Evolutionary conservation across 1,140 invertebrate species (phyloP).

Genomic region (Wasmannia auropunctata): DNA sequence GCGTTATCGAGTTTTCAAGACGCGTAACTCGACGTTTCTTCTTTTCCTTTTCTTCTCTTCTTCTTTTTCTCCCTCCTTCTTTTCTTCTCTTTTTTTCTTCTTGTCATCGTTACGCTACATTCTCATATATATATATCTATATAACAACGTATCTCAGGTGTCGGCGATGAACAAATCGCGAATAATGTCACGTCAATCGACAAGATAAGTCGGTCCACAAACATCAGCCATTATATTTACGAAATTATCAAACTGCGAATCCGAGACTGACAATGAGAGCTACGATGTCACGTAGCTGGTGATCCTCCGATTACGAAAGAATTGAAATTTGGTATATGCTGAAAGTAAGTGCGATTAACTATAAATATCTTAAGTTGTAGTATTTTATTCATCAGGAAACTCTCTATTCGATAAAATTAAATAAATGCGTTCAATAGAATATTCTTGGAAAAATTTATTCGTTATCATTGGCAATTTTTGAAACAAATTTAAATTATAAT

Average conservation of each 20-base stretch:
- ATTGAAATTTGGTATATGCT: not conserved
- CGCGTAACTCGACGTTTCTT: not conserved
- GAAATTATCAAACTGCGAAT: not conserved
- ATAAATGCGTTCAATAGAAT: not conserved
- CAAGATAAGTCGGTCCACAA: not conserved
- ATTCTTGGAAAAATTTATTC: not conserved
- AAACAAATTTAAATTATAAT: too few relatives aligned
- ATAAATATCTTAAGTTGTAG: not conserved
- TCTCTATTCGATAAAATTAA: not conserved
- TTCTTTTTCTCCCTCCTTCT: not conserved
- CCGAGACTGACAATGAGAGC: not conserved
- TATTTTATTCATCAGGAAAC: not conserved
- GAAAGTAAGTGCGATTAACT: not conserved
- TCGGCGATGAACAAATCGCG: not conserved
- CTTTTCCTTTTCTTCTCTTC: not conserved
- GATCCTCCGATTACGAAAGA: not conserved
- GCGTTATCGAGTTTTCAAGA: not conserved
- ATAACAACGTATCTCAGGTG: not conserved
- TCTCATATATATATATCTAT: not conserved
- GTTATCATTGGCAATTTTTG: not conserved
- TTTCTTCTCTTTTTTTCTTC: not conserved
- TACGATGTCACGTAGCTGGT: not conserved
- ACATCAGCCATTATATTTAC: not conserved
- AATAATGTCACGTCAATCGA: not conserved
- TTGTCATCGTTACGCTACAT: not conserved